phyloP scores from a whole-genome alignment of 2,888 invertebrate species.

The Malachius bipustulatus region DNA sequence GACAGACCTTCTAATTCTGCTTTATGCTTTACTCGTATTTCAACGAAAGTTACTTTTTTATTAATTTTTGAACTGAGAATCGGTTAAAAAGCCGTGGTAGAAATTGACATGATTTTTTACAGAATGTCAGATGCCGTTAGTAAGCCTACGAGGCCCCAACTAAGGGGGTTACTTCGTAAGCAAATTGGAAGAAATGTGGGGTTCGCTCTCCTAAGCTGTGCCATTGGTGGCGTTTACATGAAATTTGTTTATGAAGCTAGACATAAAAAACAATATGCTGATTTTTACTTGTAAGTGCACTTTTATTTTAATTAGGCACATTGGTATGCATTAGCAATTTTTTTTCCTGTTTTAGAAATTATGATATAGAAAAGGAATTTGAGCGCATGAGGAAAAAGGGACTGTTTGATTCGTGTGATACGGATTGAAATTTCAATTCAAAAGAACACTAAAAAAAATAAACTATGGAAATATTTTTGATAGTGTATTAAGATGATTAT shows the following conservation, averaged over 20 bases:
- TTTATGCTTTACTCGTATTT: too few species aligned
- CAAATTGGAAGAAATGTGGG: constrained; percentile 16
- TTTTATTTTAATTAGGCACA: neutral
- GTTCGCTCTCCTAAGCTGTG: constrained; percentile 9
- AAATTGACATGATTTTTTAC: neutral
- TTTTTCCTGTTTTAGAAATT: constrained; percentile 47
- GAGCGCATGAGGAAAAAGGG: constrained; percentile 53
- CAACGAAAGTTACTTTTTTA: too few species aligned
- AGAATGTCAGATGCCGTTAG: constrained; percentile 3
- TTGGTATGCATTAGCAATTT: neutral
- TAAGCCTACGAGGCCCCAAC: constrained; percentile 15
- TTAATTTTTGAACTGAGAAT: too few species aligned
- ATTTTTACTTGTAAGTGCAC: constrained; percentile 15
- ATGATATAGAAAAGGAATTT: constrained; percentile 55
- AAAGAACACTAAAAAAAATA: too few species aligned
- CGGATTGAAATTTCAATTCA: neutral
- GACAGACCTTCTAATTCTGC: too few species aligned
- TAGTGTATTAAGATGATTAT: too few species aligned
- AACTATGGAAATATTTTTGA: too few species aligned
- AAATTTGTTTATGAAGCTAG: constrained; percentile 15
- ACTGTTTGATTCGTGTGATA: constrained; percentile 50
- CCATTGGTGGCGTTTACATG: constrained; percentile 12
- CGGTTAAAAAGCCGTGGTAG: too few species aligned
- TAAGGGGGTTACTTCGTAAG: constrained; percentile 15
- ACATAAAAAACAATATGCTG: constrained; percentile 15